Evolutionary conservation across 2,888 invertebrate genomes (phyloP).

Genomic region (Apotomis turbidana): DNA sequence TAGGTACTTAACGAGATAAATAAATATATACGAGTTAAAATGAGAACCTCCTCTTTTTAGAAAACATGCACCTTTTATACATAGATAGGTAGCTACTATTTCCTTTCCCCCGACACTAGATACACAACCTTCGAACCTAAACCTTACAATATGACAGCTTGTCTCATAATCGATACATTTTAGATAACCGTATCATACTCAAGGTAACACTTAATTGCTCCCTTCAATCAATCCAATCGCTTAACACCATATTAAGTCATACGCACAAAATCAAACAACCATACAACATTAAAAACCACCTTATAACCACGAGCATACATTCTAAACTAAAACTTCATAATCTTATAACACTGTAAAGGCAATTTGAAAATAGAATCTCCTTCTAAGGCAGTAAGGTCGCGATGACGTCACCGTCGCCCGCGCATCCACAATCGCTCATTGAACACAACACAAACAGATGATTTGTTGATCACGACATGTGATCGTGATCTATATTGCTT

Average conservation of each 20-base stretch:
- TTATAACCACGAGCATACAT: neutral
- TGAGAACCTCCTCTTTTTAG: too few relatives aligned
- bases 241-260: slow-evolving; percentile 21
- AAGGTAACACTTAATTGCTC: slow-evolving; percentile 19
- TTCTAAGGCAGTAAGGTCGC: slow-evolving; percentile 41
- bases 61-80: too few relatives aligned
- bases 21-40: too few relatives aligned
- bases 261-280: slow-evolving; percentile 12
- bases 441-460: slow-evolving; percentile 69
- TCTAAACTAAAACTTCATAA: slow-evolving; percentile 9
- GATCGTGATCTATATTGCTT: slow-evolving; percentile 60
- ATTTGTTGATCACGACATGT: slow-evolving; percentile 68
- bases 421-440: slow-evolving; percentile 38
- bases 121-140: too few relatives aligned
- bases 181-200: neutral
- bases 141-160: neutral
- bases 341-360: slow-evolving; percentile 15
- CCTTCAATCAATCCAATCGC: slow-evolving; percentile 19
- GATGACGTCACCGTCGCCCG: slow-evolving; percentile 44
- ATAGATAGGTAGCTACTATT: too few relatives aligned
- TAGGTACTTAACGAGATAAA: too few relatives aligned
- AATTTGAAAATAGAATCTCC: slow-evolving; percentile 38
- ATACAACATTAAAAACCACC: neutral
- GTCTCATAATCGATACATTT: neutral
- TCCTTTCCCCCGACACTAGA: too few relatives aligned